These are phyloP conservation scores for Venustoraphidia nigricollis DNA, from an alignment of 2,888 invertebrate species.

Conservation along the genomic window DNA sequence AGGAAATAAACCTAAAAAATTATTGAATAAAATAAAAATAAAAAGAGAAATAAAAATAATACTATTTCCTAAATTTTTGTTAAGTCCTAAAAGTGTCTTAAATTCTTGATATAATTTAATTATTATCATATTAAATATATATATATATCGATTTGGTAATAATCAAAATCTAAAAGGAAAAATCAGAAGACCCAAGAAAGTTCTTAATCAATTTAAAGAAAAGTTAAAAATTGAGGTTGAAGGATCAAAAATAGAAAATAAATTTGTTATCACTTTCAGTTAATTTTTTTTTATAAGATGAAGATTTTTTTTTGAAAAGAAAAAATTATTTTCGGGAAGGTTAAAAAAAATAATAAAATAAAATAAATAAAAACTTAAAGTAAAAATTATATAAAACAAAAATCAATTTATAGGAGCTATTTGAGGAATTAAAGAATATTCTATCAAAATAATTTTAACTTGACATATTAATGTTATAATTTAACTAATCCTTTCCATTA, in stretches of 20 bases:
- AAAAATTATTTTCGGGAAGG: conserved; percentile 19
- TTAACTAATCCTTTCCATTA: conserved; percentile 43
- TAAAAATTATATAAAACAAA: conserved; percentile 25
- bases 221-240: conserved; percentile 33
- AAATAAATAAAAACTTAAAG: conserved; percentile 30
- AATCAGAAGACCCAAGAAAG: conserved; percentile 32
- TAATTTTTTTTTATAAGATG: conserved; percentile 15
- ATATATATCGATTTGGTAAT: conserved; percentile 33
- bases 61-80: conserved; percentile 31
- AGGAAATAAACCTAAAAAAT: conserved; percentile 51
- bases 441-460: conserved; percentile 41
- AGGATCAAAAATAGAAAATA: conserved; percentile 54
- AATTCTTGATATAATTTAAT: conserved; percentile 37
- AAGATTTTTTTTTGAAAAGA: conserved; percentile 20
- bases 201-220: conserved; percentile 44
- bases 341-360: conserved; percentile 37
- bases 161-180: conserved; percentile 37
- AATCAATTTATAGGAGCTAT: conserved; percentile 45
- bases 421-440: conserved; percentile 54
- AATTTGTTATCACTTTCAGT: conserved; percentile 52
- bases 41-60: conserved; percentile 42
- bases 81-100: conserved; percentile 34
- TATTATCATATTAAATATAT: conserved; percentile 33
- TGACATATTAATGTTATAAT: conserved; percentile 48
- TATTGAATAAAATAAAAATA: conserved; percentile 44